Evolutionary conservation across 2,797 vertebrate species (phyloP).

Genomic region (Pangasius mekongensis): DNA sequence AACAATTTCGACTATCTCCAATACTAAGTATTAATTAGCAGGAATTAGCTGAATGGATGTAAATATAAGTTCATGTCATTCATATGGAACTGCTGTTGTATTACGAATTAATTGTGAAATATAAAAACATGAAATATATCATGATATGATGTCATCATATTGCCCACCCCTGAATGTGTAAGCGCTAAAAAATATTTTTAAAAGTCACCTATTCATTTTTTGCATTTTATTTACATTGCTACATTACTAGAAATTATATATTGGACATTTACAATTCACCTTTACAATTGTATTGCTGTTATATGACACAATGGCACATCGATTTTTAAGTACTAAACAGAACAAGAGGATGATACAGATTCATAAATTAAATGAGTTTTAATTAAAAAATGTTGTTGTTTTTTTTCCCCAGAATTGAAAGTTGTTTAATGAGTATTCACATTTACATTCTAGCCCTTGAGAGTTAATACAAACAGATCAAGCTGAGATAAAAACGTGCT

Average conservation of each 20-base stretch:
- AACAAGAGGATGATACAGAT: background rate
- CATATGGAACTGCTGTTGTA: background rate
- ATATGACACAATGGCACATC: background rate
- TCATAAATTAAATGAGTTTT: background rate
- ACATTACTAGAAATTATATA: background rate
- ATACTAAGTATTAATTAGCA: background rate
- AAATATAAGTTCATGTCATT: background rate
- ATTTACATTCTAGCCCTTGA: background rate
- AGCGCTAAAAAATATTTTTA: background rate
- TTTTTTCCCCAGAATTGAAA: background rate
- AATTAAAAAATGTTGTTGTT: background rate
- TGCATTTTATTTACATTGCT: too few species aligned
- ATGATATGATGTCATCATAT: background rate
- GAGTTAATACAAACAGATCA: slow-evolving; percentile 14
- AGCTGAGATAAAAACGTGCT: background rate
- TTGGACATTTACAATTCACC: background rate
- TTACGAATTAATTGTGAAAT: background rate
- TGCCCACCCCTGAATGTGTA: background rate
- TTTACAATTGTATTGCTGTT: background rate
- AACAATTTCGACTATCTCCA: background rate
- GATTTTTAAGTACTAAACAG: background rate
- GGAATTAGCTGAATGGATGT: background rate
- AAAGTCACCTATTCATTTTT: too few species aligned
- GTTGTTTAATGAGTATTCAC: background rate
- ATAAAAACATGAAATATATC: background rate